These are phyloP conservation scores for Myotis lucifugus DNA, from an alignment of 2,113 vertebrate species.

Conservation along the genomic window DNA sequence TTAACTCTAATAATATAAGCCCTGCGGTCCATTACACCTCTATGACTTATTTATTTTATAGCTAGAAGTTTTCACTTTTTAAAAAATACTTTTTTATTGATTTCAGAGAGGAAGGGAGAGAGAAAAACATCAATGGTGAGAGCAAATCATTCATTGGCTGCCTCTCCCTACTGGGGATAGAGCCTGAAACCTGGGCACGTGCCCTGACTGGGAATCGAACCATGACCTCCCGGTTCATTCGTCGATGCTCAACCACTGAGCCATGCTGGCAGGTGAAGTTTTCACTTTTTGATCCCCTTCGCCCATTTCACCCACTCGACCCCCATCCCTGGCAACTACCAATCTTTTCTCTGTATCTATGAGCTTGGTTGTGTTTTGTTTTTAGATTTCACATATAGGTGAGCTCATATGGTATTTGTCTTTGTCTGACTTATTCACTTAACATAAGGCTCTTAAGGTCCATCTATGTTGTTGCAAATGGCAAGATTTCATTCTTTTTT, in stretches of 20 bases:
- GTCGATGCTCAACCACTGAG: too few relatives aligned
- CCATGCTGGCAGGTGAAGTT: not conserved
- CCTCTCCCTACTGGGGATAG: too few relatives aligned
- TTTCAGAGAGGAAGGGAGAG: too few relatives aligned
- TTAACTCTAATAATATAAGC: not conserved
- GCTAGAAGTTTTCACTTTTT: not conserved
- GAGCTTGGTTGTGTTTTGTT: not conserved
- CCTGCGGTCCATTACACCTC: not conserved
- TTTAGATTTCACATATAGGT: not conserved
- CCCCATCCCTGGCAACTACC: not conserved
- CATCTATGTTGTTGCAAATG: not conserved
- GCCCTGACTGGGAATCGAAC: too few relatives aligned
- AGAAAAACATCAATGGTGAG: too few relatives aligned
- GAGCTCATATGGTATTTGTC: not conserved
- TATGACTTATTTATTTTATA: not conserved
- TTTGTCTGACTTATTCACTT: not conserved
- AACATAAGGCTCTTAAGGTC: not conserved
- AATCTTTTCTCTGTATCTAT: not conserved
- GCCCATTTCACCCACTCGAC: not conserved
- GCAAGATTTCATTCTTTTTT: not conserved
- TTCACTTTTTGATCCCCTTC: not conserved
- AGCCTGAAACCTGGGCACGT: too few relatives aligned
- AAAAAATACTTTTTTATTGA: too few relatives aligned
- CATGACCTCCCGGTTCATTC: too few relatives aligned
- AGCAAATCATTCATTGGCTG: too few relatives aligned